These are phyloP conservation scores for Cisticola juncidis DNA, from an alignment of 2,113 vertebrate species.

Conservation along the genomic window DNA sequence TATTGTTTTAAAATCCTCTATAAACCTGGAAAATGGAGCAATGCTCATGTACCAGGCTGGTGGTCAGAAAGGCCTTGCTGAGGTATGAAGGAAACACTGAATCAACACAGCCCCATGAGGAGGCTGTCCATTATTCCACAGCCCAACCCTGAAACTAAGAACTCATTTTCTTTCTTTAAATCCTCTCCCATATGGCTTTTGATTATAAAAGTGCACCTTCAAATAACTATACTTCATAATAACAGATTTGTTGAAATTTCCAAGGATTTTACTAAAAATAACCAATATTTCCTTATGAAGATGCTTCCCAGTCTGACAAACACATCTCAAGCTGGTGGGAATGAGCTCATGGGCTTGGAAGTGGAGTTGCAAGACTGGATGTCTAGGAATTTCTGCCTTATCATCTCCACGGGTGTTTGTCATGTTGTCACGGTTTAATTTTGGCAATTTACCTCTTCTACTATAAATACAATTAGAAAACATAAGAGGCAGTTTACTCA, in stretches of 20 bases:
- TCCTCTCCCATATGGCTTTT: not conserved
- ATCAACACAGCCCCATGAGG: not conserved
- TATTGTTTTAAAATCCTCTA: not conserved
- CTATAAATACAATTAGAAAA: not conserved
- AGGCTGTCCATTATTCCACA: not conserved
- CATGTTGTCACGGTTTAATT: conserved; percentile 1
- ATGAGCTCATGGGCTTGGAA: conserved; percentile 30
- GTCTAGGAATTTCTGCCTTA: conserved; percentile 27
- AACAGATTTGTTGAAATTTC: not conserved
- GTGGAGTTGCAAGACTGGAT: not conserved
- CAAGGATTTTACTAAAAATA: not conserved
- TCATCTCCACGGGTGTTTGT: not conserved
- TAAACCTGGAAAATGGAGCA: not conserved
- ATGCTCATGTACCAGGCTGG: not conserved
- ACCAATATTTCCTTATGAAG: not conserved
- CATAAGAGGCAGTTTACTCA: not conserved
- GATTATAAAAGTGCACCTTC: not conserved
- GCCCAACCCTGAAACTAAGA: not conserved
- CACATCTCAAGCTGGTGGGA: not conserved
- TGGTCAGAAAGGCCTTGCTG: not conserved
- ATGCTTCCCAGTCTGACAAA: not conserved
- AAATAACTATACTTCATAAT: not conserved
- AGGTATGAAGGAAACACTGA: not conserved
- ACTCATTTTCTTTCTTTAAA: not conserved
- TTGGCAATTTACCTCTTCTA: not conserved